These are phyloP conservation scores for Rynchops niger DNA, from an alignment of 2,113 vertebrate genomes.

Conservation along the genomic window DNA sequence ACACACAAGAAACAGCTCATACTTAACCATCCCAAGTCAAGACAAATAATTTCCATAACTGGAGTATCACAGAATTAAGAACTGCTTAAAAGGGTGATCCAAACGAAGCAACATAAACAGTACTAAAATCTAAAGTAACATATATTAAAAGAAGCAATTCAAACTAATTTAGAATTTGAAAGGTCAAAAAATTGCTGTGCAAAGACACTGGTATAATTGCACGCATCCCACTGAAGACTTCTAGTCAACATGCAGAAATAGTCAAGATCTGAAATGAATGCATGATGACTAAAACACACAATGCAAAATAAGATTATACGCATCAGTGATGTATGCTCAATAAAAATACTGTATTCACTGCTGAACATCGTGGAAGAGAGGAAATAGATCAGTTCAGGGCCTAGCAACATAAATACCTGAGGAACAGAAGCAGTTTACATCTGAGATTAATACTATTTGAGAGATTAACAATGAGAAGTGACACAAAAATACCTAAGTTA, in stretches of 20 bases:
- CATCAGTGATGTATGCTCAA: not conserved
- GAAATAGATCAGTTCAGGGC: not conserved
- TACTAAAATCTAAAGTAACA: not conserved
- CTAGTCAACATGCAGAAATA: not conserved
- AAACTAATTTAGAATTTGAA: not conserved
- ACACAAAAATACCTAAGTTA: not conserved
- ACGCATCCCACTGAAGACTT: not conserved
- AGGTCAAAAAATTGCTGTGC: not conserved
- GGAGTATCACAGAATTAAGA: not conserved
- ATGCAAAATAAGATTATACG: not conserved
- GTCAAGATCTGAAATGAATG: not conserved
- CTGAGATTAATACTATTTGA: not conserved
- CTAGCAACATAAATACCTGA: not conserved
- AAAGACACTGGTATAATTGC: not conserved
- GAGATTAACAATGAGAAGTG: not conserved
- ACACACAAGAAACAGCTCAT: not conserved
- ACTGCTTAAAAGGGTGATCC: not conserved
- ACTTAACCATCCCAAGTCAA: not conserved
- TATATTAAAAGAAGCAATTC: not conserved
- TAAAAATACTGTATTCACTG: not conserved
- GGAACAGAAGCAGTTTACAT: not conserved
- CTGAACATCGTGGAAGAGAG: not conserved
- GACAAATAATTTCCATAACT: not conserved
- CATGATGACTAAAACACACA: not conserved
- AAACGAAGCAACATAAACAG: not conserved